Base-by-base conservation (phyloP, 2,113 vertebrate genomes). In the Clinocottus analis region DNA sequence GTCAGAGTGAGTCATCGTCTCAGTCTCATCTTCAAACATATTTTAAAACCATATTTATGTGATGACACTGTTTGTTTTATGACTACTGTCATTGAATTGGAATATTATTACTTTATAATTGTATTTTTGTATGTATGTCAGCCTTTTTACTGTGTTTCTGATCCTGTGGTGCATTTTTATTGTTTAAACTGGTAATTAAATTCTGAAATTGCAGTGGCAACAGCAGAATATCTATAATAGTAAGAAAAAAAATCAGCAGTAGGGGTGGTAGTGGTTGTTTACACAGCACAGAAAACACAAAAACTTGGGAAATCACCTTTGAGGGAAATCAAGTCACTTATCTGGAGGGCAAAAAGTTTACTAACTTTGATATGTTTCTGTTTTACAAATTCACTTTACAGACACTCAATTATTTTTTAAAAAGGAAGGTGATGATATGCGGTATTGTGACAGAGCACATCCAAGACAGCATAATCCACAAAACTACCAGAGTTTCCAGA, bases 1-100 rank as follows among this genome's bases (percentile, higher is more conserved):
- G 83, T 87, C 82, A 67, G 35, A 73, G 27, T 84, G 79, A 85
- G 19, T 83, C 68, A 78, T 84, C 68, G 29, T 83, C 49, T 9
- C 0, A 2, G 39, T 62, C 77, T 60, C 53, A 82, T 84, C 73
- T 66, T 79, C n/a, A 49, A 75, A 87, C 64, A 66, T 6, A 67
- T 62, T 78, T 82, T 77, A 62, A 58, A 37, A 45, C 62, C 25
- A 23, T 71, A 60, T 65, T 68, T 67, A 70, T 68, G 62, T 6
- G 41, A 66, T 65, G 10, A 72, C 79, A 68, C 23, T 82, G 77
- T 90, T 75, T 72, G 23, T 74, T 88, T 80, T 69, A 78, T 1
- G 21, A 70, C 79, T 55, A 60, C 64, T 85, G 56, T 83, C 69
- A 78, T 86, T 83, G 60, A 16, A 49, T 55, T 66, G 33, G 65